A percentile compares a stretch with the other conserved stretches of the same genome.
These are phyloP conservation scores for Brachionus rotundiformis DNA, from an alignment of 1,140 invertebrate species.

Conservation along the genomic window DNA sequence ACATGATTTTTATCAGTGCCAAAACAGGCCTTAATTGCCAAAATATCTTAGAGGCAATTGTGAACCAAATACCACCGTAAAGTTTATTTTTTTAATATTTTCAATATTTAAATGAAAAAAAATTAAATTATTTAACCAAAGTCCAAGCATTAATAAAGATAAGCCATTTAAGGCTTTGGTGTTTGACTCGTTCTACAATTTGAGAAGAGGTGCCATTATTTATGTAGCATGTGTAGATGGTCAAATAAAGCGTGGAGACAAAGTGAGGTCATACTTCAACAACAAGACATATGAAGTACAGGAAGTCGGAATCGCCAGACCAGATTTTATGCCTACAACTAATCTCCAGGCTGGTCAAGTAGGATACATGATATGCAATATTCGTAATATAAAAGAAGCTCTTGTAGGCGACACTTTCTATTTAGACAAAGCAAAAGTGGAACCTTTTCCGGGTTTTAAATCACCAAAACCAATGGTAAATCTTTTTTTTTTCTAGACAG, in stretches of 20 bases:
- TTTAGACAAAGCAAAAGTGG: conserved; percentile 53
- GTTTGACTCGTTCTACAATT: conserved; percentile 92
- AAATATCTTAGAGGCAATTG: conserved; percentile 74
- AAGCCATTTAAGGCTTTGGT: conserved; percentile 76
- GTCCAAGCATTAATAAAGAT: conserved; percentile 67
- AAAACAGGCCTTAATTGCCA: conserved; percentile 77
- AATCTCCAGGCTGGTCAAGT: conserved; percentile 75
- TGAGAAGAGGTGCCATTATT: conserved; percentile 79
- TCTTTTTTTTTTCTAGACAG: too few species aligned
- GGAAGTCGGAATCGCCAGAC: conserved; percentile 68
- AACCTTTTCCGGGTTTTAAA: conserved; percentile 47
- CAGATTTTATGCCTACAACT: conserved; percentile 70
- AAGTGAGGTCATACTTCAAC: conserved; percentile 70
- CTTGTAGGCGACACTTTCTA: conserved; percentile 82
- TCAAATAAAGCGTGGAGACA: conserved; percentile 67
- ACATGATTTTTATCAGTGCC: conserved; percentile 73
- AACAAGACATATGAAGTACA: conserved; percentile 77
- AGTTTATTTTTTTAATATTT: neutral
- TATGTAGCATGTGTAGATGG: conserved; percentile 69
- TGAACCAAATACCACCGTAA: conserved; percentile 72
- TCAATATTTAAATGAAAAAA: too few species aligned
- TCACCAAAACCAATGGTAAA: conserved; percentile 49
- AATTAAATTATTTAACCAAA: conserved; percentile 54
- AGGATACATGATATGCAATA: conserved; percentile 78
- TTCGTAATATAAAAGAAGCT: conserved; percentile 76